A percentile compares a stretch with the other conserved stretches of the same genome.
These are phyloP conservation scores for Numenius phaeopus DNA, from an alignment of 2,797 vertebrate species.

Conservation along the genomic window DNA sequence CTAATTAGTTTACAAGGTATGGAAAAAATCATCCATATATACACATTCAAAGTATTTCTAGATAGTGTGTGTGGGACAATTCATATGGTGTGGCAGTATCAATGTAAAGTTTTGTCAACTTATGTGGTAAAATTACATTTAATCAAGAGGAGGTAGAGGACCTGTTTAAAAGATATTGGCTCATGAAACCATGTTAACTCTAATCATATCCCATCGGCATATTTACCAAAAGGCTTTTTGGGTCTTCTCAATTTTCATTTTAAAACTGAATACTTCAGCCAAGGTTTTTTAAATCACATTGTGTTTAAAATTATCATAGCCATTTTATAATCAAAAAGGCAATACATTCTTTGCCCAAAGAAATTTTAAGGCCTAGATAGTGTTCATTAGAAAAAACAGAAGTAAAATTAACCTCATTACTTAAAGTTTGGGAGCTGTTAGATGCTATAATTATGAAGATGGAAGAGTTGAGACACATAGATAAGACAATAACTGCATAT, in stretches of 20 bases:
- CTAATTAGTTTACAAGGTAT: background rate
- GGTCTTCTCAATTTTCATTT: background rate
- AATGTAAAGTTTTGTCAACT: background rate
- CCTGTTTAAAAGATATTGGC: background rate
- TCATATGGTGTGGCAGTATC: background rate
- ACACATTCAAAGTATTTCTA: background rate
- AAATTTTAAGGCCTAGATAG: background rate
- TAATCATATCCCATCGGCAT: background rate
- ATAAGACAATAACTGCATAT: background rate
- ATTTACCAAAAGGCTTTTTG: background rate
- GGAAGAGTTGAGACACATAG: background rate
- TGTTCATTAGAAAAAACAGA: background rate
- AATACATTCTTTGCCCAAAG: background rate
- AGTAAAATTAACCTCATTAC: background rate
- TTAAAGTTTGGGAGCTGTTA: background rate
- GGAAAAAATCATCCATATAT: fast-evolving
- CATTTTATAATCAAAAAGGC: background rate
- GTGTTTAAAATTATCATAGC: background rate
- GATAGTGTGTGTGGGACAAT: background rate
- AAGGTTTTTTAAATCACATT: background rate
- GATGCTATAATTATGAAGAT: background rate
- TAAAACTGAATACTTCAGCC: background rate
- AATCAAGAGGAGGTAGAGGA: background rate
- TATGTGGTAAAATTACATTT: background rate
- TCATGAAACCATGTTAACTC: background rate